Evolutionary conservation across 1,140 invertebrate species (phyloP).

Genomic region (Brachionus paranguensis): DNA sequence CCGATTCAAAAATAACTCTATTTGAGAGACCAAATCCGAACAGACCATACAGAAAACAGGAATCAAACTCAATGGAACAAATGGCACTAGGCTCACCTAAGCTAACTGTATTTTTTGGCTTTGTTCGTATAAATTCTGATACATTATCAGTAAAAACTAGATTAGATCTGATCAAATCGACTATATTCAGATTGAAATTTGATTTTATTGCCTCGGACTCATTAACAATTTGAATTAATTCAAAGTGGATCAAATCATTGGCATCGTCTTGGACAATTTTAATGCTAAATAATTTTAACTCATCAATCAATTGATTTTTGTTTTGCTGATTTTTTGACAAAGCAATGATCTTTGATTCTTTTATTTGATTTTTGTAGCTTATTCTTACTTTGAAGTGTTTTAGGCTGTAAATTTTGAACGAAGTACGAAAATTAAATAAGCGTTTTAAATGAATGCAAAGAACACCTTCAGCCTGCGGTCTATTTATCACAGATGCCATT

Average conservation of each 20-base stretch:
- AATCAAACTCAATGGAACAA: background rate
- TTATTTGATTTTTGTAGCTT: background rate
- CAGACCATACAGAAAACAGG: constrained; percentile 9
- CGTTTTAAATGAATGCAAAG: background rate
- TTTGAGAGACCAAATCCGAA: background rate
- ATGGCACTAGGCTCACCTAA: background rate
- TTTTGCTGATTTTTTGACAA: background rate
- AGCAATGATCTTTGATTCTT: background rate
- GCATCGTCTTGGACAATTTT: background rate
- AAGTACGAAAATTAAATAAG: background rate
- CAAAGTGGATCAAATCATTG: background rate
- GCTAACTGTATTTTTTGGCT: background rate
- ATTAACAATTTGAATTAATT: background rate
- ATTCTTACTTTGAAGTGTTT: background rate
- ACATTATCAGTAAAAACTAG: background rate
- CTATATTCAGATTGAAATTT: background rate
- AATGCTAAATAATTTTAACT: background rate
- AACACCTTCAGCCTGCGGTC: background rate
- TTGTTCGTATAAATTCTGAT: background rate
- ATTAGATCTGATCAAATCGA: background rate
- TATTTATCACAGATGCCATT: background rate
- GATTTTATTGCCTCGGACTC: background rate
- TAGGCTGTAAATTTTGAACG: background rate
- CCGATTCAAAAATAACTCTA: background rate
- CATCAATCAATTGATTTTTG: background rate